Percentiles rank a stretch among this genome's conserved stretches.
These are phyloP conservation scores for Camptogramma bilineatum DNA, from an alignment of 2,888 invertebrate genomes.

Conservation along the genomic window DNA sequence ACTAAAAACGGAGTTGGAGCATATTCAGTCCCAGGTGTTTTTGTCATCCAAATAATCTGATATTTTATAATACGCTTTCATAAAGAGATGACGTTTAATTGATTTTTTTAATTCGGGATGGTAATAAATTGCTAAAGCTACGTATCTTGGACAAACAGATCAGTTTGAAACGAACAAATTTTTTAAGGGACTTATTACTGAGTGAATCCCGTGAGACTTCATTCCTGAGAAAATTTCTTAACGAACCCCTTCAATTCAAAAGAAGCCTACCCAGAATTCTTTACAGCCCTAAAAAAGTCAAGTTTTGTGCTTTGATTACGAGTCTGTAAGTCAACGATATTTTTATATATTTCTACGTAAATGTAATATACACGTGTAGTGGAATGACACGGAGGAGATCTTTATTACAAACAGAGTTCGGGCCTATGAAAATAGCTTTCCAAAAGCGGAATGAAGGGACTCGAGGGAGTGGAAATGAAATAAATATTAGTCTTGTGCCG, in stretches of 20 bases:
- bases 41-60: too few species aligned
- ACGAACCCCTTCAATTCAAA: conserved; percentile 1
- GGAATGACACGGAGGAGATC: background rate
- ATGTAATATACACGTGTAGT: background rate
- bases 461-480: background rate
- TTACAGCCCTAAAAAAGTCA: background rate
- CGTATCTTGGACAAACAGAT: too few species aligned
- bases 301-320: background rate
- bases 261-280: background rate
- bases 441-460: background rate
- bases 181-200: background rate
- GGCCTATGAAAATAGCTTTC: conserved; percentile 1
- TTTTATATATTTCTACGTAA: background rate
- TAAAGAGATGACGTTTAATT: too few species aligned
- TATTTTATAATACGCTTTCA: too few species aligned
- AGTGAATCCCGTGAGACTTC: background rate
- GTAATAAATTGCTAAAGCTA: too few species aligned
- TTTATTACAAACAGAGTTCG: background rate
- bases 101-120: too few species aligned
- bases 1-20: too few species aligned
- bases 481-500: background rate
- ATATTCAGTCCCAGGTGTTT: too few species aligned
- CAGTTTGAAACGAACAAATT: background rate
- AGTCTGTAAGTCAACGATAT: background rate
- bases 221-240: background rate